Conservation (phyloP, 2,888 invertebrate species). For the Palloptera scutellata region DNA sequence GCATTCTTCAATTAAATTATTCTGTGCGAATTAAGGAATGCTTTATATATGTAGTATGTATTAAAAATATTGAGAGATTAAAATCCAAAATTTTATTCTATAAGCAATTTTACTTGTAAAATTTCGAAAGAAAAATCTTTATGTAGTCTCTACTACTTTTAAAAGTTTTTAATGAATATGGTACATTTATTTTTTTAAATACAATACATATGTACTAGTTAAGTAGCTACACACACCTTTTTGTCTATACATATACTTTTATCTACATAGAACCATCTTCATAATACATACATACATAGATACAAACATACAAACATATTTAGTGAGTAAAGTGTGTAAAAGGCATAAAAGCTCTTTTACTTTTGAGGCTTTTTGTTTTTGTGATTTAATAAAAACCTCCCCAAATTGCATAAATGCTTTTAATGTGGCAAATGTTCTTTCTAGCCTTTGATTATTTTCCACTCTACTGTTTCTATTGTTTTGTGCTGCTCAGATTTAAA, state of each 20-base stretch:
- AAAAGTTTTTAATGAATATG: too few species aligned
- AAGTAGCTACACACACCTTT: conserved; percentile 21
- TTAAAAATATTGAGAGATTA: too few species aligned
- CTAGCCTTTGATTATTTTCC: conserved; percentile 41
- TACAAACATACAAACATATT: background rate
- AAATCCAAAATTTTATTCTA: too few species aligned
- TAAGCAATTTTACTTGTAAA: too few species aligned
- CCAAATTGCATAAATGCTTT: conserved; percentile 38
- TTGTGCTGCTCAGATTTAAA: conserved; percentile 35
- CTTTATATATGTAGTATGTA: too few species aligned
- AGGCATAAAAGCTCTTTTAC: conserved; percentile 9
- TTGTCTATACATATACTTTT: conserved; percentile 3
- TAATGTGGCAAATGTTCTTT: conserved; percentile 39
- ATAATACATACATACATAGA: background rate
- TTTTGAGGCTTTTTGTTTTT: background rate
- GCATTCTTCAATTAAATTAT: too few species aligned
- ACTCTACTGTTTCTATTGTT: conserved; percentile 40
- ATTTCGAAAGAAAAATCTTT: too few species aligned
- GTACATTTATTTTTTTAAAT: conserved; percentile 25
- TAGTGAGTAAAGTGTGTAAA: too few species aligned
- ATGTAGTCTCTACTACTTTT: too few species aligned
- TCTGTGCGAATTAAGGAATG: too few species aligned
- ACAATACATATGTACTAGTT: conserved; percentile 7
- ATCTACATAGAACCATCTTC: too few species aligned
- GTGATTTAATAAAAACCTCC: background rate